phyloP scores from a whole-genome alignment of 2,113 vertebrate species.

The Syrrhaptes paradoxus region DNA sequence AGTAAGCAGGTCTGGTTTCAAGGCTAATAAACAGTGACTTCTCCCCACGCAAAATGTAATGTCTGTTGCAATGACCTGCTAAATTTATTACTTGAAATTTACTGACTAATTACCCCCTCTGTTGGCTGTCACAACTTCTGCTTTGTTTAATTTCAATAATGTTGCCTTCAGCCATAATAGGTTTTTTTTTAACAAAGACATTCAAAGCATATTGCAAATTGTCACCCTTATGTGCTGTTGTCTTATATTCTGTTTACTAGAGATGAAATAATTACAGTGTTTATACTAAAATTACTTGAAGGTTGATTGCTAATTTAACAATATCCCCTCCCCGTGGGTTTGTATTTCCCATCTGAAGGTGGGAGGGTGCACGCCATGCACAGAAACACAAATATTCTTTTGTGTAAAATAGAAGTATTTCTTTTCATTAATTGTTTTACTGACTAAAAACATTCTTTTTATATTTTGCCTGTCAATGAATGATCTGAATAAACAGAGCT shows the following conservation, averaged over 20 bases:
- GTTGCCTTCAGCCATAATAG: slow-evolving; percentile 26
- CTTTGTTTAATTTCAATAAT: neutral
- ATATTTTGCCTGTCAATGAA: slow-evolving; percentile 45
- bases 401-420: slow-evolving; percentile 34
- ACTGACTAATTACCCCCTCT: slow-evolving; percentile 12
- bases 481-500: slow-evolving; percentile 6
- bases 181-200: slow-evolving; percentile 44
- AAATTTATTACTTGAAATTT: slow-evolving; percentile 19
- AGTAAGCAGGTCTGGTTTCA: neutral
- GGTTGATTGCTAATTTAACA: slow-evolving; percentile 57
- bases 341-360: slow-evolving; percentile 38
- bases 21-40: neutral
- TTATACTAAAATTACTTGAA: slow-evolving; percentile 46
- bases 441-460: neutral
- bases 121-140: neutral
- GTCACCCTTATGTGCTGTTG: slow-evolving; percentile 48
- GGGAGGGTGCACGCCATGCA: neutral
- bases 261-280: slow-evolving; percentile 58
- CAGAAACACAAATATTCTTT: slow-evolving; percentile 29
- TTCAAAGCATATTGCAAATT: slow-evolving; percentile 44
- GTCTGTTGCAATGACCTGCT: neutral
- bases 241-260: slow-evolving; percentile 45
- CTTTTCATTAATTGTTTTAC: slow-evolving; percentile 28
- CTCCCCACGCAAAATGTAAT: neutral
- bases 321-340: slow-evolving; percentile 31